Evolutionary conservation across 2,888 invertebrate species (phyloP).

Genomic region (Sussaba pulchella): DNA sequence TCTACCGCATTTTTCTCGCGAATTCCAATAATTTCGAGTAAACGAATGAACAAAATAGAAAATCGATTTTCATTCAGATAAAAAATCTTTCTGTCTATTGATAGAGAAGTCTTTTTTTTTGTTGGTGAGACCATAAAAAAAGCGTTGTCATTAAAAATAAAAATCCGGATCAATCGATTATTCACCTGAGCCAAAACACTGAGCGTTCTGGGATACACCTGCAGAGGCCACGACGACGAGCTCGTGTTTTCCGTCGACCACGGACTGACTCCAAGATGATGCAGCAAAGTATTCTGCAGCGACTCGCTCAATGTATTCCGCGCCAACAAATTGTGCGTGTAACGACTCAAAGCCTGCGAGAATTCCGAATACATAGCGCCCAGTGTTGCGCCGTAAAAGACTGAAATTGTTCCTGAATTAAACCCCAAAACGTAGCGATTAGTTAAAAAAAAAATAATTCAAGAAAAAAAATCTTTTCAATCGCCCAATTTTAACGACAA

Average conservation of each 20-base stretch:
- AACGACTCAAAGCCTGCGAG: slow-evolving; percentile 91
- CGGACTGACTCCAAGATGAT: slow-evolving; percentile 91
- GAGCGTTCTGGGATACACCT: slow-evolving; percentile 91
- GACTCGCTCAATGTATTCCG: slow-evolving; percentile 88
- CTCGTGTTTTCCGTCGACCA: slow-evolving; percentile 88
- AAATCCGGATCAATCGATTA: no score
- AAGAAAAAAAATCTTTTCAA: not conserved
- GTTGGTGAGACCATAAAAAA: no score
- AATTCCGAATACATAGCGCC: slow-evolving; percentile 91
- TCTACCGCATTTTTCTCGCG: no score
- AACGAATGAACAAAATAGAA: no score
- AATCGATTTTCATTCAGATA: no score
- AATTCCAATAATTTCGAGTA: no score
- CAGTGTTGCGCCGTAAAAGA: slow-evolving; percentile 90
- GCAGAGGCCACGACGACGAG: slow-evolving; percentile 89
- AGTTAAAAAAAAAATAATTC: no score
- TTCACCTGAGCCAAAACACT: slow-evolving; percentile 92
- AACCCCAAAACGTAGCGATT: not conserved
- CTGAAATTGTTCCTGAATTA: slow-evolving; percentile 88
- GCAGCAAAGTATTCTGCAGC: slow-evolving; percentile 90
- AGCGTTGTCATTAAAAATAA: no score
- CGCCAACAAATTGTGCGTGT: slow-evolving; percentile 91
- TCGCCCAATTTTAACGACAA: not conserved
- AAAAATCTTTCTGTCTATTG: no score
- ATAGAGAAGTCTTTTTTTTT: no score